A percentile compares a stretch with the other conserved stretches of the same genome.
Evolutionary conservation across 2,888 invertebrate species (phyloP).

Genomic region (Marronus borbonicus): DNA sequence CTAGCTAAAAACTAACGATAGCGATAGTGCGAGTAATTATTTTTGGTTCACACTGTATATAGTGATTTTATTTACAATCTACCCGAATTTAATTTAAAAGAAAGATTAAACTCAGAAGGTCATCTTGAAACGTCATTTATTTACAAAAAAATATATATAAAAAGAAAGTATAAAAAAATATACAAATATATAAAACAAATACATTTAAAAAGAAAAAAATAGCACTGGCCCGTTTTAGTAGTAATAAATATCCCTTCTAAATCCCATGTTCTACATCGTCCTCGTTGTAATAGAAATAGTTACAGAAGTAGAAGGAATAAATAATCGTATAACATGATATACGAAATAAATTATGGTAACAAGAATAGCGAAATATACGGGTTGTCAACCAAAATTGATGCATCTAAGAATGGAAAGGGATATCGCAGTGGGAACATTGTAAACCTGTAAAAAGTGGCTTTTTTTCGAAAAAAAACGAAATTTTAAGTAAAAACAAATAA

Average conservation of each 20-base stretch:
- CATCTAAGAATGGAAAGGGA: too few relatives aligned
- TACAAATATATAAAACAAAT: not conserved
- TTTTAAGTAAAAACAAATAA: too few relatives aligned
- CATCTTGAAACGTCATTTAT: constrained; percentile 16
- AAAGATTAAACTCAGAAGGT: not conserved
- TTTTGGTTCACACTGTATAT: too few relatives aligned
- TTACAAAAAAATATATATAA: constrained; percentile 29
- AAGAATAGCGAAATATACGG: not conserved
- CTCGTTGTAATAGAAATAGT: not conserved
- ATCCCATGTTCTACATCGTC: not conserved
- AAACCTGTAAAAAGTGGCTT: too few relatives aligned
- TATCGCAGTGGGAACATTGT: too few relatives aligned
- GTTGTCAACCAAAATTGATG: not conserved
- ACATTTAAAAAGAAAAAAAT: constrained; percentile 18
- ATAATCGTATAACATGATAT: constrained; percentile 16
- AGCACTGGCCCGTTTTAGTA: constrained; percentile 34
- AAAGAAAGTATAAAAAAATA: constrained; percentile 33
- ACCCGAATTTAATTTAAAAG: too few relatives aligned
- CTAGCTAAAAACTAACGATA: too few relatives aligned
- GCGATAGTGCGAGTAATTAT: too few relatives aligned
- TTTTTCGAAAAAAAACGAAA: too few relatives aligned
- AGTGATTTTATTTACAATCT: too few relatives aligned
- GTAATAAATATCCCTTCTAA: constrained; percentile 12
- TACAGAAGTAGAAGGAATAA: constrained; percentile 20
- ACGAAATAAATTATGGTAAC: not conserved